Evolutionary conservation across 37 sponge, comb jelly and placozoan species (phyloP), one percentile per base, ranked within the genome.

Genomic region (Cliona cf. orientalis): DNA sequence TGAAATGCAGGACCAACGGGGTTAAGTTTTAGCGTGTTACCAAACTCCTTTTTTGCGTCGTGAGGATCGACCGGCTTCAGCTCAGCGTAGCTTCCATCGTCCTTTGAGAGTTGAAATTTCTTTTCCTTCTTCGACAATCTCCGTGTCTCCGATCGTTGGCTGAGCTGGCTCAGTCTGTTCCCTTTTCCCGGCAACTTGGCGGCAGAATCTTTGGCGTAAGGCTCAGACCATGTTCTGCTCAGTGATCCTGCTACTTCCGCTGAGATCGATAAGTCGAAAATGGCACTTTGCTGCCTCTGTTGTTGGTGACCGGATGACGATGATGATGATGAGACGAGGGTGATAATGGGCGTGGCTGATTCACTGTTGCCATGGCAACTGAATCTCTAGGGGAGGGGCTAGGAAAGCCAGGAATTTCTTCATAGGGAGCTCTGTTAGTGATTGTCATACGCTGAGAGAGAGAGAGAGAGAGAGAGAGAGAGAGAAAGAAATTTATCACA

Each of bases 61-160:
- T 31, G 75, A 36, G 81, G 81, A 19, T 43, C 45, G 26, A 87
- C 69, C 32, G 87, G 80, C 31, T 57, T 37, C 5, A 87, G 87
- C 40, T 87, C 81, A 32, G 75, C 33, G 76, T 87, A 87, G 11
- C 33, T 62, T 3, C 87, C 87, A 31, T 65, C 69, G 46, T 87
- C 87, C n/a, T 74, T 72, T 5, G 62, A 69, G 1, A 87, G 80
- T 28, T 65, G 67, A 43, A 80, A 80, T 35, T 60, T 45, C 76
- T 87, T 87, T 26, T 87, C 81, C 42, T 80, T 80, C 37, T 80
- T 74, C 2, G 87, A 64, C 75, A 87, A 40, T 4, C 49, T 44
- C 58, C 37, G 77, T 12, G 19, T 33, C 4, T 25, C 42, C 33
- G 23, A 42, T 32, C 32, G 28, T 28, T 74, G n/a, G 11, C 37